Evolutionary conservation across 2,797 vertebrate species (phyloP), one percentile per base, ranked within the genome.

Genomic region (Darevskia nairensis): DNA sequence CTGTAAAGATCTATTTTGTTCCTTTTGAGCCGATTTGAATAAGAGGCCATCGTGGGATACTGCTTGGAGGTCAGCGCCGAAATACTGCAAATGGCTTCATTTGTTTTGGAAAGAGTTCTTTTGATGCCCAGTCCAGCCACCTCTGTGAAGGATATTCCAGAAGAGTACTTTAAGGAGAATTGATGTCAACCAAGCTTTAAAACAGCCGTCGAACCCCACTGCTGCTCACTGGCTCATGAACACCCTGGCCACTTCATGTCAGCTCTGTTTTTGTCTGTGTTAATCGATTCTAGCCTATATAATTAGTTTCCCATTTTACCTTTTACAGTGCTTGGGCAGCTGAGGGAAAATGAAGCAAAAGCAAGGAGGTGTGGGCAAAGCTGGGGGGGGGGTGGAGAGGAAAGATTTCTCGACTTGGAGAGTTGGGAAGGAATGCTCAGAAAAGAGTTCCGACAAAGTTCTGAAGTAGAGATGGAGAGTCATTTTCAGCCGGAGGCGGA

Each of bases 221-320:
- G 44, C 69, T 87, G 86, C 59, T 91, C 90, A 81, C 59, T 78
- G 80, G 88, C 64, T 93, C 87, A 50, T 68, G 71, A 93, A 90
- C 35, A 72, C 35, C n/a, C 11, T 2, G 17, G 79, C 9, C 77
- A 7, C 88, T 89, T 77, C 80, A 76, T 59, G 41, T 91, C 91
- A 90, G 41, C 71, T 89, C 69, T 84, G 50, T 2, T 84, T 92
- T 90, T 81, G 80, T 64, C 61, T 35, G 21, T 85, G 78, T 89
- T 82, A 88, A 87, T 93, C 4, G 89, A 32, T 87, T 82, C 64
- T 72, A 50, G 74, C 85, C 81, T 84, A 68, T 25, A 87, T 35
- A 82, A 76, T 80, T 86, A 88, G 85, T 71, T 86, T 86, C 77
- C 76, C 87, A 10, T 93, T 92, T 78, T 91, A 39, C 35, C 50